Conservation (phyloP, 2,113 vertebrate genomes). For the Eclectus roratus region DNA sequence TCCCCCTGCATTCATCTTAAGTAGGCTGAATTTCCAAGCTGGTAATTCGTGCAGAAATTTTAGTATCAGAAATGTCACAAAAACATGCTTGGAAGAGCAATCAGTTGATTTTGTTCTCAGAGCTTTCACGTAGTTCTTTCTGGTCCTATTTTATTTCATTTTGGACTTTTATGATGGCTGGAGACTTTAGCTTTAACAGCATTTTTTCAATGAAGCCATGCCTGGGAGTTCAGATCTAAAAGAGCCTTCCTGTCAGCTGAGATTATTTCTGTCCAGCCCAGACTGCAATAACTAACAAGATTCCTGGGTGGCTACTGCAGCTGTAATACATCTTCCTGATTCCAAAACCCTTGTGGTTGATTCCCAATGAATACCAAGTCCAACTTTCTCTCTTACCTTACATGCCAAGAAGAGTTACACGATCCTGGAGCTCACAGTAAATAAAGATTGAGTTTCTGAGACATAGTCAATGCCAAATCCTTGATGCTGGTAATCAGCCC, state of each 20-base stretch:
- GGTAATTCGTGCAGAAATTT: neutral
- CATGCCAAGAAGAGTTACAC: neutral
- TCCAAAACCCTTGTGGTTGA: conserved; percentile 25
- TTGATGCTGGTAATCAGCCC: conserved; percentile 9
- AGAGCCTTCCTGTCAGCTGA: conserved; percentile 6
- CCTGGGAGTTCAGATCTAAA: neutral
- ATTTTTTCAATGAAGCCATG: neutral
- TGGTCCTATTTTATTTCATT: neutral
- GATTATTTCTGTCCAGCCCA: neutral
- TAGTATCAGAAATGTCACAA: neutral
- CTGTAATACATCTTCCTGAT: conserved; percentile 21
- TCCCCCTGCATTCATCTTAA: neutral
- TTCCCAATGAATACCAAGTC: conserved; percentile 31
- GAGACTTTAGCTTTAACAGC: neutral
- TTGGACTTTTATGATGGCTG: neutral
- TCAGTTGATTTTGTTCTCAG: neutral
- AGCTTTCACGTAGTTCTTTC: neutral
- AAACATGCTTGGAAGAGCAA: neutral
- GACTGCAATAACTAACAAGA: neutral
- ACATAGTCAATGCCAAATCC: conserved; percentile 15
- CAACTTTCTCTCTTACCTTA: neutral
- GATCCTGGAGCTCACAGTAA: conserved; percentile 9
- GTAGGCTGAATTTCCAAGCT: neutral
- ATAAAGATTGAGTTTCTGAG: conserved; percentile 48
- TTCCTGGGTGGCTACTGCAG: conserved; percentile 32